Base-by-base conservation (phyloP, 2,888 invertebrate species). In the Atethmia centrago region DNA sequence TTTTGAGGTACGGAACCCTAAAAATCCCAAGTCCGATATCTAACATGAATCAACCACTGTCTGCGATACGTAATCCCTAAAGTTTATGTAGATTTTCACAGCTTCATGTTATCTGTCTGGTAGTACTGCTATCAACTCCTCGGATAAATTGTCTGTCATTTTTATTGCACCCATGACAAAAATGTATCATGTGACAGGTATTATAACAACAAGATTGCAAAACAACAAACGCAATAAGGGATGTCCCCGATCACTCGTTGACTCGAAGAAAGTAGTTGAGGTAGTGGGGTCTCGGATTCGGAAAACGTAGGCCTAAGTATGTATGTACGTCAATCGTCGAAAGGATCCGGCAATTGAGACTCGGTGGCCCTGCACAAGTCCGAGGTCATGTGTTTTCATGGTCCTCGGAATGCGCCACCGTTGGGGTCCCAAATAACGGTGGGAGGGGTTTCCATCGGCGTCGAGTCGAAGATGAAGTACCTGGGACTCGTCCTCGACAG, bases 81-180 rank as follows among this genome's bases (percentile, higher is more conserved):
- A 42, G 78, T 58, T 51, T 82, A 63, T 19, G 21, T 64, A 49
- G 63, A 69, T 55, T 77, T 51, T 19, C 62, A 16, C n/a, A 49
- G 59, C 42, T 14, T 61, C 19, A 31, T 40, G 70, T 70, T 79
- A 78, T 79, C 79, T 70, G 59, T 65, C 56, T 62, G 40, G 31
- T 58, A 14, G 36, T 8, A 25, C 47, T 45, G 31, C 28, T 77
- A 65, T 82, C 59, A 49, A 47, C 45, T 45, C 9, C 14, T 21
- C n/a, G n/a, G 53, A 77, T 68, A 61, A 40, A 25, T 9, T 21
- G 14, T 21, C 31, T 53, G 45, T 55, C 53, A 63, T 40, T 16
- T 59, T 64, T 45, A 31, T 40, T 74, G 53, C 31, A 75, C 10
- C 31, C 3, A 72, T 40, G 31, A 53, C 45, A 45, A 25, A 47